phyloP scores from a whole-genome alignment of 2,888 invertebrate species.

The Linnaemya vulpina region DNA sequence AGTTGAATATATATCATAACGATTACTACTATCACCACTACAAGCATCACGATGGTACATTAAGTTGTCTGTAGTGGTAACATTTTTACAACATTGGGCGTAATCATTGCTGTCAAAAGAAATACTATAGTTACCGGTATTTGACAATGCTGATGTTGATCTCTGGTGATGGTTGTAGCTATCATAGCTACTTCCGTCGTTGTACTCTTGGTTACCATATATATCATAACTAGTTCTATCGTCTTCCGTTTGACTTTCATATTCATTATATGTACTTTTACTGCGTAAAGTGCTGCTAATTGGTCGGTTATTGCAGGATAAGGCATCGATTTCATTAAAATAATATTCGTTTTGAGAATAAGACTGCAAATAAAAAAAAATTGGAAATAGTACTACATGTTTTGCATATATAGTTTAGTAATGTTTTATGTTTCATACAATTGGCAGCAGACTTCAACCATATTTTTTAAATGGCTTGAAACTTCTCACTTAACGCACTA shows the following conservation, averaged over 20 bases:
- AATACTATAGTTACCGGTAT: constrained; percentile 46
- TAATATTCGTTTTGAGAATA: constrained; percentile 79
- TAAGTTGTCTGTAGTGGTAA: constrained; percentile 64
- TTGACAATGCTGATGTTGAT: constrained; percentile 39
- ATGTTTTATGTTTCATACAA: no score
- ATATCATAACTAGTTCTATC: constrained; percentile 62
- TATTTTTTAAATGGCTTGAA: no score
- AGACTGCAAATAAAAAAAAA: constrained; percentile 75
- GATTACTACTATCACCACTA: constrained; percentile 53
- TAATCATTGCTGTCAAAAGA: constrained; percentile 55
- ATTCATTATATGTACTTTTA: constrained; percentile 73
- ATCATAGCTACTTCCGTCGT: constrained; percentile 53
- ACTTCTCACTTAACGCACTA: no score
- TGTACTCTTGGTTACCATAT: constrained; percentile 73
- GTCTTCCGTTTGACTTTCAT: constrained; percentile 69
- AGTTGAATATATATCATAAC: constrained; percentile 41
- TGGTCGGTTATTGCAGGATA: constrained; percentile 92
- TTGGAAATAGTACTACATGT: not conserved
- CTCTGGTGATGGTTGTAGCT: constrained; percentile 50
- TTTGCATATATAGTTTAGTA: no score
- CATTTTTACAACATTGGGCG: constrained; percentile 66
- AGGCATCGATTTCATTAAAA: constrained; percentile 85
- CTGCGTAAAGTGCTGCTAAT: constrained; percentile 82
- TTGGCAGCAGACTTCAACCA: no score
- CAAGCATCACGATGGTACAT: constrained; percentile 57